These are phyloP conservation scores for Hyalella azteca DNA, from an alignment of 2,888 invertebrate species.

Conservation along the genomic window DNA sequence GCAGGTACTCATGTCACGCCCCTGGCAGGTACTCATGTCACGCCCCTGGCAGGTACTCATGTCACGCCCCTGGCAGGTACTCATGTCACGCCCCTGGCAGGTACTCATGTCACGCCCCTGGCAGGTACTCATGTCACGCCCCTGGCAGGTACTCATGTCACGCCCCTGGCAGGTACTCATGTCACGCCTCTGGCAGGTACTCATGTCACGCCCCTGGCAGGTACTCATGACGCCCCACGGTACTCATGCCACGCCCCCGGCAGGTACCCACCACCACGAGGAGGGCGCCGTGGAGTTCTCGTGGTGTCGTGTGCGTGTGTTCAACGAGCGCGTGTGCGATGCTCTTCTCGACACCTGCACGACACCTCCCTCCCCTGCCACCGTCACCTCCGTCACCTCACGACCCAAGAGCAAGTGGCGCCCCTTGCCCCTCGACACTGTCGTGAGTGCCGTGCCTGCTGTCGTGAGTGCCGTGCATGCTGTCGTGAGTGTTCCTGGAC, in stretches of 20 bases:
- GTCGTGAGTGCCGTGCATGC: conserved; percentile 78
- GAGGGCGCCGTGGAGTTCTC: conserved; percentile 81
- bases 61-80: too few species aligned
- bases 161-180: too few species aligned
- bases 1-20: too few species aligned
- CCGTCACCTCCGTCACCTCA: conserved; percentile 76
- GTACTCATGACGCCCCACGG: too few species aligned
- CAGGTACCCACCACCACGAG: conserved; percentile 77
- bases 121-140: too few species aligned
- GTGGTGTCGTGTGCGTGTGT: conserved; percentile 87
- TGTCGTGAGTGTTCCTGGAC: conserved; percentile 73
- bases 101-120: too few species aligned
- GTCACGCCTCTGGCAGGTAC: too few species aligned
- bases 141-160: too few species aligned
- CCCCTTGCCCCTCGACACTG: conserved; percentile 92
- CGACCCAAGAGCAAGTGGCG: conserved; percentile 96
- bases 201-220: too few species aligned
- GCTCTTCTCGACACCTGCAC: conserved; percentile 58
- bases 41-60: too few species aligned
- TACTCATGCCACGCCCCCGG: neutral
- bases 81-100: too few species aligned
- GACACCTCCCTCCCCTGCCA: conserved; percentile 77
- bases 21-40: too few species aligned
- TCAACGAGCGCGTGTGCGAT: conserved; percentile 83
- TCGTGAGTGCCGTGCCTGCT: conserved; percentile 76